A percentile compares a stretch with the other conserved stretches of the same genome.
These are phyloP conservation scores for Dermatemys mawii DNA, from an alignment of 2,113 vertebrate species.

Conservation along the genomic window DNA sequence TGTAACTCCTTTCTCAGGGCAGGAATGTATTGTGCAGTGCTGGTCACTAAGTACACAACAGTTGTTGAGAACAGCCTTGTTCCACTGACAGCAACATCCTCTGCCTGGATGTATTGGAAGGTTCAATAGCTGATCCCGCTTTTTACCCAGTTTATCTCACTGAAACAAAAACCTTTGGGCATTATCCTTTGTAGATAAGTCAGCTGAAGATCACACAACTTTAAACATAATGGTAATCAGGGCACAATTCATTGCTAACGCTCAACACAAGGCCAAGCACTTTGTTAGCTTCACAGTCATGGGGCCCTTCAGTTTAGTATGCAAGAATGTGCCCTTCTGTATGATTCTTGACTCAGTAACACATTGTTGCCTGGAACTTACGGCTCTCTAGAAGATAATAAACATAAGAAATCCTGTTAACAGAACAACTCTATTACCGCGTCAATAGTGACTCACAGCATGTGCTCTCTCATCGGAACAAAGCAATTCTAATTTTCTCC, in stretches of 20 bases:
- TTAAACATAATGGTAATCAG: background rate
- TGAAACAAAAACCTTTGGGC: background rate
- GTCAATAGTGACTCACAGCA: background rate
- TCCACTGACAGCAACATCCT: fast-evolving
- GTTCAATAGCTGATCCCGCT: background rate
- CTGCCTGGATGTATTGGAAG: fast-evolving
- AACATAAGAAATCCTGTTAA: background rate
- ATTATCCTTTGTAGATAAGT: fast-evolving
- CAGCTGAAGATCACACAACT: background rate
- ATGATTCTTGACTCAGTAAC: background rate
- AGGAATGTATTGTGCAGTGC: background rate
- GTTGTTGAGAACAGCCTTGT: fast-evolving
- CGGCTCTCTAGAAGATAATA: background rate
- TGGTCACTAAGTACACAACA: background rate
- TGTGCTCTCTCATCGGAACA: background rate
- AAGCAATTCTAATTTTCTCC: background rate
- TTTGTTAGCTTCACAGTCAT: background rate
- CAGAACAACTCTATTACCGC: background rate
- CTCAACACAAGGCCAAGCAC: fast-evolving
- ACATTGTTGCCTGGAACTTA: background rate
- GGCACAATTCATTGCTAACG: background rate
- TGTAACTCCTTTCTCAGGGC: fast-evolving
- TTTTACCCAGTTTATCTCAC: background rate
- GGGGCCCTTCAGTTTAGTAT: background rate
- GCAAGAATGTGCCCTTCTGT: background rate